phyloP scores from a whole-genome alignment of 2,888 invertebrate genomes.

The Eupelmus urozonus region DNA sequence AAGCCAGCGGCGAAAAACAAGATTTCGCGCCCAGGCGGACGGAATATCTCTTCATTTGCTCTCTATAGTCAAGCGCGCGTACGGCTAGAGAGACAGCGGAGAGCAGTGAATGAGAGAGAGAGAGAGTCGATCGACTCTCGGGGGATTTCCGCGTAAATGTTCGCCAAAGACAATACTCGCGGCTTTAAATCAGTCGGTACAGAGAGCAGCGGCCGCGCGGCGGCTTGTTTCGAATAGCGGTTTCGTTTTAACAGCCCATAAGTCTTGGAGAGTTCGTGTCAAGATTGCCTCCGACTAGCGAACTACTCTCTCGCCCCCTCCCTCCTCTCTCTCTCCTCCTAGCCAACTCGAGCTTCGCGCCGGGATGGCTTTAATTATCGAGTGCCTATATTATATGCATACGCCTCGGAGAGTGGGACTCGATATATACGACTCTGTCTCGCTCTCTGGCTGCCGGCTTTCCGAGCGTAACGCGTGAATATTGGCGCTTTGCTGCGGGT shows the following conservation, averaged over 20 bases:
- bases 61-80: background rate
- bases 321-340: background rate
- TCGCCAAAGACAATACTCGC: slow-evolving; percentile 53
- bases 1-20: slow-evolving; percentile 37
- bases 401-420: background rate
- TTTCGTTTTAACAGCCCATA: slow-evolving; percentile 57
- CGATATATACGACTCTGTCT: too few relatives aligned
- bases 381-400: slow-evolving; percentile 28
- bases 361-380: slow-evolving; percentile 44
- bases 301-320: slow-evolving; percentile 7
- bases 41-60: slow-evolving; percentile 42
- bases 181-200: slow-evolving; percentile 47
- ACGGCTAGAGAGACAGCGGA: background rate
- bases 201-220: background rate
- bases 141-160: slow-evolving; percentile 46
- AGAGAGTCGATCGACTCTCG: slow-evolving; percentile 25
- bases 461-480: background rate
- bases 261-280: slow-evolving; percentile 49
- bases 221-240: slow-evolving; percentile 54
- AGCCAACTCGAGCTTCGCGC: background rate
- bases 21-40: slow-evolving; percentile 16
- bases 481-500: slow-evolving; percentile 13
- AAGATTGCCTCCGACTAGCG: slow-evolving; percentile 47
- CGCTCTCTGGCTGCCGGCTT: background rate
- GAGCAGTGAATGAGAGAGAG: slow-evolving; percentile 10